These are phyloP conservation scores for Lobophora halterata DNA, from an alignment of 2,888 invertebrate species.

Conservation along the genomic window DNA sequence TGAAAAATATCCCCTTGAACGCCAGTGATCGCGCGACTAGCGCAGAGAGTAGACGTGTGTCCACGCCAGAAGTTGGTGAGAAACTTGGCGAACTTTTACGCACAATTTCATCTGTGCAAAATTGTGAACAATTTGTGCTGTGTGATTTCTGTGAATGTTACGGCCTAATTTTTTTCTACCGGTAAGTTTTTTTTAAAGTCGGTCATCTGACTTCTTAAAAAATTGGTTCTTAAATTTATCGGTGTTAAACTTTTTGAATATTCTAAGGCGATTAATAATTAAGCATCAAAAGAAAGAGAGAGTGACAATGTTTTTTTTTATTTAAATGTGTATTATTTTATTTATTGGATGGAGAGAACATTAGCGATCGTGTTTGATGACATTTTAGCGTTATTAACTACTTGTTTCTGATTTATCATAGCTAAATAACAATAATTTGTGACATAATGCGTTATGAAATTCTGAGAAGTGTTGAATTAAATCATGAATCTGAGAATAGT, in stretches of 20 bases:
- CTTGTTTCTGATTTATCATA: background rate
- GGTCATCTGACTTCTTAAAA: constrained; percentile 20
- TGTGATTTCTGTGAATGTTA: constrained; percentile 26
- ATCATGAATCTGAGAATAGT: no score
- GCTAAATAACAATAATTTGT: no score
- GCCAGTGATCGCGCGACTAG: constrained; percentile 25
- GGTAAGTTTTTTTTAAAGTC: constrained; percentile 27
- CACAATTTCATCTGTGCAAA: constrained; percentile 26
- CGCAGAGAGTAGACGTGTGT: constrained; percentile 16
- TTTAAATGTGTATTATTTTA: constrained; percentile 8
- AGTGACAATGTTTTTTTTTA: constrained; percentile 2
- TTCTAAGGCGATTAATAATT: constrained; percentile 12
- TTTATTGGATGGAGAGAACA: constrained; percentile 5
- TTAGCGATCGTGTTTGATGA: constrained; percentile 6
- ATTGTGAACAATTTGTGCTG: constrained; percentile 27
- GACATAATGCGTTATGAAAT: no score
- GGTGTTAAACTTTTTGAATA: background rate
- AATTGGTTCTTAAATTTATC: constrained; percentile 16
- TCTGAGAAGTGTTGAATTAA: no score
- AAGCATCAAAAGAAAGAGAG: constrained; percentile 10
- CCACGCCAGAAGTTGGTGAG: background rate
- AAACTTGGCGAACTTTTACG: constrained; percentile 31
- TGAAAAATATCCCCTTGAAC: constrained; percentile 13
- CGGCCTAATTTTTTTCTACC: constrained; percentile 20
- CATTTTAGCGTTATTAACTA: background rate